A percentile compares a stretch with the other conserved stretches of the same genome.
Conservation (phyloP, 2,888 invertebrate genomes). For the Phengaris arion region DNA sequence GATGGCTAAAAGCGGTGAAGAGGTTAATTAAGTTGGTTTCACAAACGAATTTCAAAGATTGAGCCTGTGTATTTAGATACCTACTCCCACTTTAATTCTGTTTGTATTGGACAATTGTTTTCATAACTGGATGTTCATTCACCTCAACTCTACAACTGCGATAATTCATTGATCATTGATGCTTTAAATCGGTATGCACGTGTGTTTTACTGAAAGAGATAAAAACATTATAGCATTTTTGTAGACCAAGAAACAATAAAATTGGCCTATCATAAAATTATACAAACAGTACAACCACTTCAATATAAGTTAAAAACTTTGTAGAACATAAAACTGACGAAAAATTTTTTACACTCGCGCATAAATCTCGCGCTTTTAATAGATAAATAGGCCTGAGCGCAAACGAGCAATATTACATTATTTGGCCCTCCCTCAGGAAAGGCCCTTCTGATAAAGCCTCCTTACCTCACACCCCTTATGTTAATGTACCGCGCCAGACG, state of each 20-base stretch:
- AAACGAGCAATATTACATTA: constrained; percentile 80
- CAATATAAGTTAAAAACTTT: constrained; percentile 67
- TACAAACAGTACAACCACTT: constrained; percentile 52
- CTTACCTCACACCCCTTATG: constrained; percentile 77
- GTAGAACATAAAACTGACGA: constrained; percentile 72
- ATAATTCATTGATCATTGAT: no score
- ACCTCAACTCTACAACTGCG: no score
- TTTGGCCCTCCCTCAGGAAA: constrained; percentile 79
- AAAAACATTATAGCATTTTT: no score
- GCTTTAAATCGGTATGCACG: no score
- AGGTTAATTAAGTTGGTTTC: no score
- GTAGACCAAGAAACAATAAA: not conserved
- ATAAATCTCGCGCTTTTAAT: constrained; percentile 78
- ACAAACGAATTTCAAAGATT: no score
- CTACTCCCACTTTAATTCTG: no score
- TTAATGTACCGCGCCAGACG: constrained; percentile 78
- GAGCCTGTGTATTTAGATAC: no score
- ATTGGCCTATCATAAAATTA: not conserved
- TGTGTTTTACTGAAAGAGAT: no score
- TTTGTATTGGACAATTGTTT: no score
- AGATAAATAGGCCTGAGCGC: constrained; percentile 79
- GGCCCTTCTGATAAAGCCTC: constrained; percentile 78
- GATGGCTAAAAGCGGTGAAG: no score
- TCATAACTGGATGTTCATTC: no score
- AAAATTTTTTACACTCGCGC: constrained; percentile 72